Evolutionary conservation across 2,888 invertebrate species (phyloP), one percentile per base, ranked within the genome.

Genomic region (Pollenia angustigena): DNA sequence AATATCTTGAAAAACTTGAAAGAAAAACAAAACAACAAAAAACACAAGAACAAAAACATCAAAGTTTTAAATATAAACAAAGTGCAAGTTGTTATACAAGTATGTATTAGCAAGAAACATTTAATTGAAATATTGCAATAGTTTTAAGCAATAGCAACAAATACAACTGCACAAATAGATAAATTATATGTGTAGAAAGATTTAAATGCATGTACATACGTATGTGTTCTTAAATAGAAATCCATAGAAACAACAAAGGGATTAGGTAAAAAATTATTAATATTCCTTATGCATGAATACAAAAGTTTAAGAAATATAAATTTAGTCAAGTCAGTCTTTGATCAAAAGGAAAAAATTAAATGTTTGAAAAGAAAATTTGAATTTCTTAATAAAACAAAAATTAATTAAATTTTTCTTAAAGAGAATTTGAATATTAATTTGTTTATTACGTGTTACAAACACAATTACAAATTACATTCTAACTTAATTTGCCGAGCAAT

Each of bases 61-160:
- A 79, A 79, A 69, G 16, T 66, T 74, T 72, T 23, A 48, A 66
- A 66, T 48, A 81, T 42, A 74, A 74, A 66, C 32, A 75, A 75
- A 75, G 16, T 69, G 58, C 32, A 82, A 69, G 62, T 85, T 82
- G 54, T 82, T 75, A n/a, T 23, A 78, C 18, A 56, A 74, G 68
- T 79, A 56, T 64, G 62, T 79, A 56, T 64, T 82, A 62, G 58
- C 11, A 23, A 9, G 16, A 32, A 66, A 79, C 46, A 79, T 66
- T 78, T 84, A 72, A 79, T 72, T 84, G 72, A 84, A 83, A 78
- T 83, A 79, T 72, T 72, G 71, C 64, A 66, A 66, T 23, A 84
- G 58, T 66, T 75, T 48, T 18, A 66, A 50, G 52, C 46, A 62
- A 54, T 71, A 44, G 62, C 71, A 58, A 42, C 44, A 10, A 52